These are phyloP conservation scores for Alsophila aescularia DNA, from an alignment of 2,888 invertebrate species.

Conservation along the genomic window DNA sequence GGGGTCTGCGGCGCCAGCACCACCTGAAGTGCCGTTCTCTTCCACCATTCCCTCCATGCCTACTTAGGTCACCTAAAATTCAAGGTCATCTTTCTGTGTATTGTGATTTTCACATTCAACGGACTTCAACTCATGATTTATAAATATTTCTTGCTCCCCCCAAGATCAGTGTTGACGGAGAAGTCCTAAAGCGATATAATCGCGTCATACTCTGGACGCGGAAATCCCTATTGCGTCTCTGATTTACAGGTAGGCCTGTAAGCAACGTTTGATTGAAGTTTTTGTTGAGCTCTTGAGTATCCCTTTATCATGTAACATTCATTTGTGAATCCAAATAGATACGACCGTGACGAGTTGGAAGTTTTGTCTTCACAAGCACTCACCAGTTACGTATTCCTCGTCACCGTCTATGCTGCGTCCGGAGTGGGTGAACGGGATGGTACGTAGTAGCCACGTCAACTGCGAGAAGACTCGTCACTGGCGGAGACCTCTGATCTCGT, in stretches of 20 bases:
- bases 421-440: slow-evolving; percentile 96
- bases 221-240: slow-evolving; percentile 76
- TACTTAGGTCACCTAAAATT: slow-evolving; percentile 86
- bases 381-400: slow-evolving; percentile 98
- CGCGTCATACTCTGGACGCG: slow-evolving; percentile 71
- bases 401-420: slow-evolving; percentile 97
- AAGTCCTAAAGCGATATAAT: slow-evolving; percentile 74
- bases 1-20: slow-evolving; percentile 70
- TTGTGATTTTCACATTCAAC: slow-evolving; percentile 62
- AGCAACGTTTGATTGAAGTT: slow-evolving; percentile 56
- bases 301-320: slow-evolving; percentile 62
- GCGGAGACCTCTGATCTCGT: slow-evolving; percentile 89
- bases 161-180: slow-evolving; percentile 66
- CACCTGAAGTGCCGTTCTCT: slow-evolving; percentile 89
- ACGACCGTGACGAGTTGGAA: slow-evolving; percentile 82
- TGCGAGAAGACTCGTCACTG: slow-evolving; percentile 94
- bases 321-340: slow-evolving; percentile 74
- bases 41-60: slow-evolving; percentile 97
- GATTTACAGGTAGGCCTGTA: slow-evolving; percentile 45
- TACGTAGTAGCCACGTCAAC: slow-evolving; percentile 97
- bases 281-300: slow-evolving; percentile 51
- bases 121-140: slow-evolving; percentile 39
- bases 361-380: slow-evolving; percentile 87
- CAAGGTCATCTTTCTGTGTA: slow-evolving; percentile 81
- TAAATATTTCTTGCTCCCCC: slow-evolving; percentile 42